Evolutionary conservation across 2,888 invertebrate species (phyloP).

Genomic region (Heliothis peltigera): DNA sequence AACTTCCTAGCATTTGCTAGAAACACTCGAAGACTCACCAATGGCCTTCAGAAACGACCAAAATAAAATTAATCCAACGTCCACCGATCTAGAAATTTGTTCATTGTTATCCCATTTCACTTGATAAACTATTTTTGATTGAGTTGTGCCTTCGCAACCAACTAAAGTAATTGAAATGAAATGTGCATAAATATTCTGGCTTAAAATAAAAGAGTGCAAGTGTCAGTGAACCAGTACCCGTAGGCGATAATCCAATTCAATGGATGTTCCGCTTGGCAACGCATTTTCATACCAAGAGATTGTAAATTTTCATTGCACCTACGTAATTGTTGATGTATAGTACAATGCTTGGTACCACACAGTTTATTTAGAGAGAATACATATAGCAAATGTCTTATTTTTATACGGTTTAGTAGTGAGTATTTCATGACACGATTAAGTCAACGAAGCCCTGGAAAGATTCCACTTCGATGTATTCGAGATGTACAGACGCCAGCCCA

Average conservation of each 20-base stretch:
- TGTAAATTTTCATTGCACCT: background rate
- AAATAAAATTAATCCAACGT: background rate
- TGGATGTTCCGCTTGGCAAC: conserved; percentile 50
- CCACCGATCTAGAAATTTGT: background rate
- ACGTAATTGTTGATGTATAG: background rate
- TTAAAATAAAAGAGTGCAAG: conserved; percentile 29
- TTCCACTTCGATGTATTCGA: no score
- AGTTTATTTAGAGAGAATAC: background rate
- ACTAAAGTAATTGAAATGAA: conserved; percentile 23
- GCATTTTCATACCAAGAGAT: background rate
- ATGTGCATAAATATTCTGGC: conserved; percentile 43
- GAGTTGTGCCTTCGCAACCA: conserved; percentile 16
- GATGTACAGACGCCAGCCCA: no score
- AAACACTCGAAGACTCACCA: no score
- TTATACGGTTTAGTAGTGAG: background rate
- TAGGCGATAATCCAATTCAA: conserved; percentile 43
- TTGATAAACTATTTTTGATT: conserved; percentile 17
- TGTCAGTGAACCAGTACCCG: conserved; percentile 53
- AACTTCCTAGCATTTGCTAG: no score
- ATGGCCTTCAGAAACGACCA: background rate
- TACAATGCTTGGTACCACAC: background rate
- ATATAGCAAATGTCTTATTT: background rate
- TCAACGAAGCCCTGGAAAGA: no score
- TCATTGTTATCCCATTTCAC: conserved; percentile 1
- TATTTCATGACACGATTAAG: no score